Base-by-base conservation (phyloP, 2,888 invertebrate species). In the Salticus scenicus region DNA sequence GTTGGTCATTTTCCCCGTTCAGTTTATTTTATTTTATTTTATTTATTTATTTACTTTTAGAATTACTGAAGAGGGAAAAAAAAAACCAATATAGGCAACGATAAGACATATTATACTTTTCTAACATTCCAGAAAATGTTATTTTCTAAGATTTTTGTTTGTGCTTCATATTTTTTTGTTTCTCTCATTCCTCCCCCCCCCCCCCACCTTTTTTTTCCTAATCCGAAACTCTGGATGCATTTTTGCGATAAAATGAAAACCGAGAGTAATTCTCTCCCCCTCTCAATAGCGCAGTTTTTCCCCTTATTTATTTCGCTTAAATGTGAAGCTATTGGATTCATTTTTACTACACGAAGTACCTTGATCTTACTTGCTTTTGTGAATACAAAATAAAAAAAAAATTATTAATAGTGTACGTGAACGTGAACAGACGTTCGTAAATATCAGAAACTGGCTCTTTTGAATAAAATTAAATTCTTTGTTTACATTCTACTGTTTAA, bases 231-330 rank as follows among this genome's bases (percentile, higher is more conserved):
- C 33, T 33, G 20, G 33, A 33, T 67, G 67, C 33, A 67, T 31
- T 67, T 67, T 67, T 67, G 24, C 20, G 67, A 67, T 67, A 67
- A 67, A 67, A 67, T 67, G 27, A 67, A 67, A 67, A 17, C 67
- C 2, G 24, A 17, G 1, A 57, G 57, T 47, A 2, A 14, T 47
- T 17, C 17, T 17, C 17, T 17, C 2, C 42, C n/a, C 7, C 14
- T 14, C 10, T 17, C 30, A 30, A 66, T 12, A 66, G 14, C 17
- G n/a, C 24, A 67, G 33, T 67, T 67, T 33, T 31, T 5, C 17
- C 20, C 33, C 33, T 67, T 67, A 28, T 67, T 67, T 67, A 67
- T 33, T 14, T 67, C 24, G 7, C 17, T 33, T 57, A 24, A 24
- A 17, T 57, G 20, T 57, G 24, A 2, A 24, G 20, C 1, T 24